These are phyloP conservation scores for Cheilosia pagana DNA, from an alignment of 2,888 invertebrate species.

Conservation along the genomic window DNA sequence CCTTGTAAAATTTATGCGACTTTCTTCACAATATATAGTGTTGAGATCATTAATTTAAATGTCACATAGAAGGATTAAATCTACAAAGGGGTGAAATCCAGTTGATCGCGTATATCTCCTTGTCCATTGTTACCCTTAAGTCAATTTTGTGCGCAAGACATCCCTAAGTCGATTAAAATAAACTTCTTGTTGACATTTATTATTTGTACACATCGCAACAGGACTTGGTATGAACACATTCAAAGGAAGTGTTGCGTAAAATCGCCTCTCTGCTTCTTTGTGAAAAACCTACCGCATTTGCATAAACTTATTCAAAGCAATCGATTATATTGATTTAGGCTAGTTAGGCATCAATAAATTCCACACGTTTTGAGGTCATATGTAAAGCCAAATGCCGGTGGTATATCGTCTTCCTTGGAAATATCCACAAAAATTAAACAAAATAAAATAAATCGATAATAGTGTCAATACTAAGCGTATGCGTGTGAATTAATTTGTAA, in stretches of 20 bases:
- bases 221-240: conserved; percentile 26
- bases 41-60: conserved; percentile 75
- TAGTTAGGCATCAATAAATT: conserved; percentile 28
- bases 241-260: conserved; percentile 23
- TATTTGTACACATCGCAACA: conserved; percentile 38
- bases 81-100: conserved; percentile 49
- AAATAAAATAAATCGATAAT: conserved; percentile 25
- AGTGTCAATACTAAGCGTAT: conserved; percentile 29
- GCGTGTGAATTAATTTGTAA: conserved; percentile 66
- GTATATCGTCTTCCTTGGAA: conserved; percentile 11
- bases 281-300: conserved; percentile 23
- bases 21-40: conserved; percentile 50
- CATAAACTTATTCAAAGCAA: conserved; percentile 52
- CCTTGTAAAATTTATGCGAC: conserved; percentile 63
- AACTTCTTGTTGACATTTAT: conserved; percentile 68
- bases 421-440: conserved; percentile 3
- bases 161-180: conserved; percentile 65
- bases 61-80: conserved; percentile 54
- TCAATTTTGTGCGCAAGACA: conserved; percentile 45
- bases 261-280: not conserved
- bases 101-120: conserved; percentile 39
- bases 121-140: conserved; percentile 8
- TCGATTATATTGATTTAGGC: conserved; percentile 53
- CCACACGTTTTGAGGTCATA: conserved; percentile 52
- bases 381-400: conserved; percentile 26